These are phyloP conservation scores for Prunella fulvescens DNA, from an alignment of 2,113 vertebrate genomes.

Conservation along the genomic window DNA sequence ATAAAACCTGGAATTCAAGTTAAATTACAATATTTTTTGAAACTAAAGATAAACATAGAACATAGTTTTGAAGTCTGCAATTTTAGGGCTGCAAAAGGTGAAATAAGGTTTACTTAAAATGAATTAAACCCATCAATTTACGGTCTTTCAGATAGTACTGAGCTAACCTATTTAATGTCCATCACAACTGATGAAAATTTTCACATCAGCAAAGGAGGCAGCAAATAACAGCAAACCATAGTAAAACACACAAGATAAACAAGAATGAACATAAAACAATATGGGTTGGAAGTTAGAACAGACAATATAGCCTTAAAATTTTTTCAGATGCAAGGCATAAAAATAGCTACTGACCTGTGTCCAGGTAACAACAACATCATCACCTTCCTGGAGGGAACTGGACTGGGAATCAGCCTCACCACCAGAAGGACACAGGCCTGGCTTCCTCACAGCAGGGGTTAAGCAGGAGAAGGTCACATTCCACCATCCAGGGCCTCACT, in stretches of 20 bases:
- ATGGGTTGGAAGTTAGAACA: not conserved
- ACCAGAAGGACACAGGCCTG: accelerated
- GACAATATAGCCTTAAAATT: not conserved
- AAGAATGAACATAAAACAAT: not conserved
- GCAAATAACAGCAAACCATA: not conserved
- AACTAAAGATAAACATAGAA: not conserved
- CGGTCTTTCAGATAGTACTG: not conserved
- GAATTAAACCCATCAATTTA: not conserved
- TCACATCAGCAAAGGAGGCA: not conserved
- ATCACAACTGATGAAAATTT: not conserved
- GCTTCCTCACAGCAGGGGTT: not conserved
- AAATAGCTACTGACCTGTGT: not conserved
- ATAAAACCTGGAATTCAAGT: not conserved
- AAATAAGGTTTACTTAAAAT: not conserved
- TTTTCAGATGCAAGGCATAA: not conserved
- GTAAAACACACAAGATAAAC: not conserved
- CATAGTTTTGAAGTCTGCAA: not conserved
- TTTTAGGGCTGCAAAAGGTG: not conserved
- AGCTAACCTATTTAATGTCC: not conserved
- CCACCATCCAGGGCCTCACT: not conserved
- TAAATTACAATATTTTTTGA: not conserved
- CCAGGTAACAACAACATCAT: not conserved
- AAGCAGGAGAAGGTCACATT: not conserved
- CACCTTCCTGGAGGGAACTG: not conserved
- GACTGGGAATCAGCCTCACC: not conserved